These are phyloP conservation scores for Hylaeus volcanicus DNA, from an alignment of 1,140 invertebrate species.

Conservation along the genomic window DNA sequence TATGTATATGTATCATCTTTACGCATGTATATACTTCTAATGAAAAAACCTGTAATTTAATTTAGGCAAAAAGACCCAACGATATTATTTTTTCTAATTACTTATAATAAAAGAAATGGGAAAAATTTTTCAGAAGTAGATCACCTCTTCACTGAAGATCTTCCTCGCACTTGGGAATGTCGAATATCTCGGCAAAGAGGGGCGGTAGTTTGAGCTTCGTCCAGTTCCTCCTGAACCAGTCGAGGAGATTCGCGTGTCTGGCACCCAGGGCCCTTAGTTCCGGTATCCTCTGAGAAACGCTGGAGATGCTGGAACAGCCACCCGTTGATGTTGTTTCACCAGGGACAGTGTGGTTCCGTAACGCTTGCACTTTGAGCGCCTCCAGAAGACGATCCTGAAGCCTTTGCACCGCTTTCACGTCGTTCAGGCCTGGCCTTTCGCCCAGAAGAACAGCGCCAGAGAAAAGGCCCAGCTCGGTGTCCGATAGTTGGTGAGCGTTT, in stretches of 20 bases:
- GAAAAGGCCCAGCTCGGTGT: constrained; percentile 95
- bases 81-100: no score
- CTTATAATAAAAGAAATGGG: no score
- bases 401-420: constrained; percentile 90
- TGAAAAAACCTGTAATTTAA: no score
- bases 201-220: constrained; percentile 91
- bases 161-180: constrained; percentile 95
- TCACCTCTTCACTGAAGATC: constrained; percentile 83
- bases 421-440: constrained; percentile 89
- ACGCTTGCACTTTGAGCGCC: constrained; percentile 88
- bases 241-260: constrained; percentile 91
- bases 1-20: no score
- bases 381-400: constrained; percentile 92
- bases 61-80: no score
- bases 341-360: constrained; percentile 69
- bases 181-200: constrained; percentile 97
- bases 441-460: constrained; percentile 92
- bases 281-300: constrained; percentile 82
- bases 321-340: constrained; percentile 73
- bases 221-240: constrained; percentile 96
- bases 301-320: constrained; percentile 71
- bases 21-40: no score
- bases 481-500: constrained; percentile 89
- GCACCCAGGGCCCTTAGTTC: constrained; percentile 91
- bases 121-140: neutral